These are phyloP conservation scores for Pseudorhombus dupliciocellatus DNA, from an alignment of 2,113 vertebrate species.

Conservation along the genomic window DNA sequence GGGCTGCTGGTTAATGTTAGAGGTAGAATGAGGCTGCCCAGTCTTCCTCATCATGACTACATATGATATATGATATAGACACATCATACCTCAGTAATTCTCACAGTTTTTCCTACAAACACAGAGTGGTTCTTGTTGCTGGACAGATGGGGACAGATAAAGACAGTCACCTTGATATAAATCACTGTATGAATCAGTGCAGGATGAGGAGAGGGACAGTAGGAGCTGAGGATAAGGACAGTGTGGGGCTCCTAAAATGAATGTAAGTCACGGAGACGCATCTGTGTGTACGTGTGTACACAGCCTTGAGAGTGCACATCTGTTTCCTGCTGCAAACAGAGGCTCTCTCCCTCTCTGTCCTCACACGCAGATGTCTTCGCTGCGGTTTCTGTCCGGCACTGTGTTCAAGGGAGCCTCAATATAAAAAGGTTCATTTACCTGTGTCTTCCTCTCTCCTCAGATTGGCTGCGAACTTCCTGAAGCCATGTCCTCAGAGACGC, in stretches of 20 bases:
- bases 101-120: too few species aligned
- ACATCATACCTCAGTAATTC: too few species aligned
- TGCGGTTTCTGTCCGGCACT: conserved; percentile 18
- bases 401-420: conserved; percentile 35
- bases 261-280: background rate
- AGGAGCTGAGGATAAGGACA: background rate
- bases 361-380: conserved; percentile 13
- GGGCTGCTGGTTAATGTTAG: too few species aligned
- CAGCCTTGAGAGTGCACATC: conserved; percentile 65
- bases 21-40: too few species aligned
- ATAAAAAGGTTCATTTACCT: conserved; percentile 54
- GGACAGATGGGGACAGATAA: too few species aligned
- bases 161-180: background rate
- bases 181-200: background rate
- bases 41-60: too few species aligned
- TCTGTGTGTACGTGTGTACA: conserved; percentile 41
- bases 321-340: conserved; percentile 41
- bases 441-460: conserved; percentile 12
- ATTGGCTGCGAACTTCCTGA: conserved; percentile 57
- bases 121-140: too few species aligned
- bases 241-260: background rate
- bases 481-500: conserved; percentile 63
- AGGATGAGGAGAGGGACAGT: background rate
- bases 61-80: too few species aligned
- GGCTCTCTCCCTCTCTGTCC: conserved; percentile 31